Conservation (phyloP, 37 sponge, comb jelly and placozoan species). For the Diacarnus erythraeanus region DNA sequence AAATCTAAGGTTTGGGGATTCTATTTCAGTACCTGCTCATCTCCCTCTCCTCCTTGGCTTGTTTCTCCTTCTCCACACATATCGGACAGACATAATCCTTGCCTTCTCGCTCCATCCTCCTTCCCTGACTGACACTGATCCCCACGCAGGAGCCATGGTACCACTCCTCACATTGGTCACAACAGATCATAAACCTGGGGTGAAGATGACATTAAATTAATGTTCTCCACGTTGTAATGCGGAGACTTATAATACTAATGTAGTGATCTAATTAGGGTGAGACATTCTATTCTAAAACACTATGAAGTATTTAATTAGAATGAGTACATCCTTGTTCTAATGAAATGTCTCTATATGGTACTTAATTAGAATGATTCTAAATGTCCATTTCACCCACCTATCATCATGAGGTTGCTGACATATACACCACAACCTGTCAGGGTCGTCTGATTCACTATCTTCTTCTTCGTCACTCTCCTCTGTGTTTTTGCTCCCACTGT, state of each 20-base stretch:
- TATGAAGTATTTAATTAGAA: too few relatives aligned
- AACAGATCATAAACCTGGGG: constrained; percentile 88
- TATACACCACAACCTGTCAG: constrained; percentile 74
- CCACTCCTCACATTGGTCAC: constrained; percentile 90
- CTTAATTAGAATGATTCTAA: not conserved
- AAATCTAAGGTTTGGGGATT: not conserved
- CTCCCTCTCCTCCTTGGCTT: constrained; percentile 23
- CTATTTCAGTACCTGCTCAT: constrained; percentile 3
- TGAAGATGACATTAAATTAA: too few relatives aligned
- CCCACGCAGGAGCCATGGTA: constrained; percentile 91
- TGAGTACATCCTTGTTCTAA: too few relatives aligned
- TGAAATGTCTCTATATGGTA: too few relatives aligned
- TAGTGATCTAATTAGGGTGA: too few relatives aligned
- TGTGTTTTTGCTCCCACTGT: too few relatives aligned
- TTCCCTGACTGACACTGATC: constrained; percentile 71
- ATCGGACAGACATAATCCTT: constrained; percentile 67
- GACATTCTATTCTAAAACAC: too few relatives aligned
- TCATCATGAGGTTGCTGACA: constrained; percentile 78
- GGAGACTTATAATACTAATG: too few relatives aligned
- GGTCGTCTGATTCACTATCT: constrained; percentile 53
- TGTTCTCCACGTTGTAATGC: too few relatives aligned
- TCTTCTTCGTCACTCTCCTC: constrained; percentile 49
- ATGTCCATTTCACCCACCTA: constrained; percentile 57
- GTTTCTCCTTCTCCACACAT: constrained; percentile 52
- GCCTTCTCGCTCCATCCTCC: constrained; percentile 76